phyloP scores from a whole-genome alignment of 2,113 vertebrate species.

The Rhagologus leucostigma region DNA sequence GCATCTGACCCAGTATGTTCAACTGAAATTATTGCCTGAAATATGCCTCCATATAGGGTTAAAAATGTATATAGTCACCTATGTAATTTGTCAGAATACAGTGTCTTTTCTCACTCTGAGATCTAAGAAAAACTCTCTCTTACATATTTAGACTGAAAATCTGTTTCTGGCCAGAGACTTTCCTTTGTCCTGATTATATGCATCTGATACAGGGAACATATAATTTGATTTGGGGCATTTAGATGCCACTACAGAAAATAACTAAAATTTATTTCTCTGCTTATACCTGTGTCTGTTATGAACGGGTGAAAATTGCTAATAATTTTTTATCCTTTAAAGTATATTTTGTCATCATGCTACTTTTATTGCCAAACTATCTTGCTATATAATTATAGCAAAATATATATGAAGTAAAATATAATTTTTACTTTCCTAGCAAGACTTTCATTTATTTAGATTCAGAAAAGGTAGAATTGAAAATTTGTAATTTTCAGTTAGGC shows the following conservation, averaged over 20 bases:
- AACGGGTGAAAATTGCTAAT: background rate
- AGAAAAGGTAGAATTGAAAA: background rate
- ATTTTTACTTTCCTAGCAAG: background rate
- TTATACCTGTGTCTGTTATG: background rate
- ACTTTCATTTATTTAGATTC: background rate
- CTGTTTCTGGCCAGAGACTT: background rate
- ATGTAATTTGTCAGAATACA: background rate
- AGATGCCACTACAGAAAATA: background rate
- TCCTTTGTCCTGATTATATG: background rate
- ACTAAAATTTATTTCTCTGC: background rate
- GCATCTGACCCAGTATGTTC: background rate
- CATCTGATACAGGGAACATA: background rate
- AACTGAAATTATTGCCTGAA: background rate
- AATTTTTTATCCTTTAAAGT: background rate
- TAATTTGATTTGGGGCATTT: background rate
- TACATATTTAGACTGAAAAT: background rate
- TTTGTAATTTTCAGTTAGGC: background rate
- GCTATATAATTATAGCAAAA: background rate
- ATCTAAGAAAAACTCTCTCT: background rate
- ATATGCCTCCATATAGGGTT: background rate
- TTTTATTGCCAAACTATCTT: background rate
- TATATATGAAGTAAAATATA: background rate
- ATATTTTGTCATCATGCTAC: background rate
- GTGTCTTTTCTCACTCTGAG: background rate
- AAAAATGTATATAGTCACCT: background rate